phyloP scores from a whole-genome alignment of 2,797 vertebrate species.

The Halcyon chelicuti region DNA sequence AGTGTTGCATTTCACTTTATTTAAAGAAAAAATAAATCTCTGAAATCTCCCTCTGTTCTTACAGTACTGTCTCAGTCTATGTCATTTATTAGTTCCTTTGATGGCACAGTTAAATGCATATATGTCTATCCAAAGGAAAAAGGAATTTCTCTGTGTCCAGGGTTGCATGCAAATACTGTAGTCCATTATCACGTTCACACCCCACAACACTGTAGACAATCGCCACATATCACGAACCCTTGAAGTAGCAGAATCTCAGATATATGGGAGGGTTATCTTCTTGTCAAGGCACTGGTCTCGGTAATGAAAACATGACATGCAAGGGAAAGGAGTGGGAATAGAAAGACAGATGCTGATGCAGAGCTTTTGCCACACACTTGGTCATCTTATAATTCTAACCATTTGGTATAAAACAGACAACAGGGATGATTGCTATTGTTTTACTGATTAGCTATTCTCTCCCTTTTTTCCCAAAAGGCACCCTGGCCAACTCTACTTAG shows the following conservation, averaged over 20 bases:
- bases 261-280: slow-evolving; percentile 15
- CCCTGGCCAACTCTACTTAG: slow-evolving; percentile 79
- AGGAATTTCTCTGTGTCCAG: slow-evolving; percentile 25
- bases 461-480: slow-evolving; percentile 75
- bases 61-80: background rate
- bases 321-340: slow-evolving; percentile 9
- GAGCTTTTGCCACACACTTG: slow-evolving; percentile 52
- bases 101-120: slow-evolving; percentile 26
- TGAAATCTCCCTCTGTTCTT: background rate
- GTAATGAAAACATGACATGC: slow-evolving; percentile 62
- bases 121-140: slow-evolving; percentile 10
- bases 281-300: slow-evolving; percentile 50
- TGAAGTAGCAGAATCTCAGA: slow-evolving; percentile 32
- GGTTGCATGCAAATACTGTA: slow-evolving; percentile 15
- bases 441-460: slow-evolving; percentile 81
- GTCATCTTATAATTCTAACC: slow-evolving; percentile 77
- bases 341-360: slow-evolving; percentile 73
- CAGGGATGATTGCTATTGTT: slow-evolving; percentile 81
- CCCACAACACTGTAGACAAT: background rate
- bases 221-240: slow-evolving; percentile 51
- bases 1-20: background rate
- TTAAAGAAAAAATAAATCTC: background rate
- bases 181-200: slow-evolving; percentile 43
- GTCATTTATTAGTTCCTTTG: slow-evolving; percentile 44
- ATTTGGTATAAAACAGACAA: slow-evolving; percentile 73